Evolutionary conservation across 2,797 vertebrate genomes (phyloP).

Genomic region (Xerus rutilus): DNA sequence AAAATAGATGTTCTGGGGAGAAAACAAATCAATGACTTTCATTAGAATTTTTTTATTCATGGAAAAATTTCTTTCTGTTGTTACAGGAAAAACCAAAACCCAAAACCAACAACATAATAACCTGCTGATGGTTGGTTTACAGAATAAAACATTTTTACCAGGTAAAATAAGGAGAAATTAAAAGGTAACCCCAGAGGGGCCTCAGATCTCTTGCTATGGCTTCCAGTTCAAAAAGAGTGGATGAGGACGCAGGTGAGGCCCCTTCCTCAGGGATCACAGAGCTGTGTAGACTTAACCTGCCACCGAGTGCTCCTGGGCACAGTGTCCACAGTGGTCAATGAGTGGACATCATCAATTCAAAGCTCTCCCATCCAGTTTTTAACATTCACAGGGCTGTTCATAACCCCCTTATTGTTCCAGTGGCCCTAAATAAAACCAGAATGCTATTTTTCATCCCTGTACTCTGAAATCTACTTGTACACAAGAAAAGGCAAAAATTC

Average conservation of each 20-base stretch:
- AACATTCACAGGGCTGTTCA: neutral
- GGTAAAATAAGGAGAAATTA: neutral
- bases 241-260: too few species aligned
- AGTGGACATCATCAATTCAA: rapidly evolving
- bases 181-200: neutral
- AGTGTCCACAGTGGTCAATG: rapidly evolving
- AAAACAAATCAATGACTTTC: neutral
- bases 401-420: neutral
- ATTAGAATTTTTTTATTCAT: neutral
- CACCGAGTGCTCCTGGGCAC: rapidly evolving
- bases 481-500: neutral
- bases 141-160: neutral
- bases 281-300: too few species aligned
- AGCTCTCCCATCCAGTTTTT: neutral
- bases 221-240: neutral
- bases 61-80: neutral
- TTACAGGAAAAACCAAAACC: neutral
- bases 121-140: neutral
- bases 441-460: neutral
- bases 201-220: neutral
- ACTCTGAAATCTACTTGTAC: neutral
- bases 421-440: neutral
- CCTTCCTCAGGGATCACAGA: neutral
- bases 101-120: neutral
- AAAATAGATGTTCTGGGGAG: neutral